Percentiles rank a stretch among this genome's conserved stretches.
Conservation (phyloP, 2,797 vertebrate species). For the Pygocentrus nattereri region DNA sequence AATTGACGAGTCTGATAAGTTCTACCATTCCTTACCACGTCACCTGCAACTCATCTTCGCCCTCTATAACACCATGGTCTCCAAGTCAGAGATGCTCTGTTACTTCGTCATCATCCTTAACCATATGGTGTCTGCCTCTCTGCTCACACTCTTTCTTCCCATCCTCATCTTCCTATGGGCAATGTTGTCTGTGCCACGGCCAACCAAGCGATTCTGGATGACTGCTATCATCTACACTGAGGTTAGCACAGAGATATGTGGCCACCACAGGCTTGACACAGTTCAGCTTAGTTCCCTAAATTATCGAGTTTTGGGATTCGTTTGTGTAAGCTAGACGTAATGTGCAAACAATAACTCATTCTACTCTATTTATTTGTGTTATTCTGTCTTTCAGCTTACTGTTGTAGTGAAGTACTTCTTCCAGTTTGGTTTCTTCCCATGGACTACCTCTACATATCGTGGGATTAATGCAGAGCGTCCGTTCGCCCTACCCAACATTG, state of each 20-base stretch:
- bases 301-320: neutral
- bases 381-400: slow-evolving; percentile 71
- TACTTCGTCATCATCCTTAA: slow-evolving; percentile 82
- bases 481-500: slow-evolving; percentile 79
- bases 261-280: neutral
- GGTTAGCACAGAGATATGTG: slow-evolving; percentile 61
- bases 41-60: slow-evolving; percentile 76
- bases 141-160: slow-evolving; percentile 77
- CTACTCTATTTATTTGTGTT: neutral
- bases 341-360: neutral
- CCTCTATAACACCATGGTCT: slow-evolving; percentile 73
- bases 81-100: slow-evolving; percentile 81
- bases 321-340: neutral
- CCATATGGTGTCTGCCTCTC: slow-evolving; percentile 77
- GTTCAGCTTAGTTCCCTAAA: neutral
- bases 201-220: slow-evolving; percentile 82
- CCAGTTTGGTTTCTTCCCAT: slow-evolving; percentile 86
- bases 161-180: slow-evolving; percentile 82
- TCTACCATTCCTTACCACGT: slow-evolving; percentile 68
- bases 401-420: slow-evolving; percentile 86
- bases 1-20: slow-evolving; percentile 74
- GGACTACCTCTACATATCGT: slow-evolving; percentile 78
- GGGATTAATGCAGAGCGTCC: slow-evolving; percentile 80
- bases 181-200: slow-evolving; percentile 81
- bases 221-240: slow-evolving; percentile 84